Evolutionary conservation across 2,113 vertebrate species (phyloP).

Genomic region (Desmodus rotundus): DNA sequence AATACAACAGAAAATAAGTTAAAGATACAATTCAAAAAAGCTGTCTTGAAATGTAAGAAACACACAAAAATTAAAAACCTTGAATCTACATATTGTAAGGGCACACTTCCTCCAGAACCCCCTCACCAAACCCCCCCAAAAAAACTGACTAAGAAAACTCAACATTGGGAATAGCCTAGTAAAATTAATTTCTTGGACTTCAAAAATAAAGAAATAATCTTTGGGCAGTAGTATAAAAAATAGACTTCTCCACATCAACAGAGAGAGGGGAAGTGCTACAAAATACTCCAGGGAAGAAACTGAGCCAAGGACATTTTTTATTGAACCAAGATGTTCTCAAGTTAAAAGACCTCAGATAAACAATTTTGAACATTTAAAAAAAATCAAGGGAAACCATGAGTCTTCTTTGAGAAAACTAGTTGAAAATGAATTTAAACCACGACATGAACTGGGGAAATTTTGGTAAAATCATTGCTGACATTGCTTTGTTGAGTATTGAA

Average conservation of each 20-base stretch:
- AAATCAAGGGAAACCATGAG: not conserved
- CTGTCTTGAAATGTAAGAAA: not conserved
- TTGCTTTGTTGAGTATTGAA: not conserved
- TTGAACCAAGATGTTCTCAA: conserved; percentile 10
- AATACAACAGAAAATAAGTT: not conserved
- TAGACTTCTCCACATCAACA: not conserved
- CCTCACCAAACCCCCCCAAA: not conserved
- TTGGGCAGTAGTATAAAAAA: not conserved
- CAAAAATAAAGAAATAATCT: conserved; percentile 22
- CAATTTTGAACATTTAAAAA: not conserved
- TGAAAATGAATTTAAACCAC: conserved; percentile 26
- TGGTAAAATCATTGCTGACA: not conserved
- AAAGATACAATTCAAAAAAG: not conserved
- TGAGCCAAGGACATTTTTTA: not conserved
- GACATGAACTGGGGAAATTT: not conserved
- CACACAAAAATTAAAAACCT: not conserved
- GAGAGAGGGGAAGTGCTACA: not conserved
- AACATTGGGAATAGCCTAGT: not conserved
- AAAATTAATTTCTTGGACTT: not conserved
- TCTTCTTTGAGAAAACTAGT: not conserved
- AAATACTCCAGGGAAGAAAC: not conserved
- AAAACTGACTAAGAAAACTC: not conserved
- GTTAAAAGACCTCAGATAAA: not conserved
- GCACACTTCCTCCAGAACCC: not conserved
- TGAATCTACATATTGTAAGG: not conserved